Percentiles rank a stretch among this genome's conserved stretches.
Conservation (phyloP, 1,140 invertebrate genomes). For the Trypoxylus dichotomus region DNA sequence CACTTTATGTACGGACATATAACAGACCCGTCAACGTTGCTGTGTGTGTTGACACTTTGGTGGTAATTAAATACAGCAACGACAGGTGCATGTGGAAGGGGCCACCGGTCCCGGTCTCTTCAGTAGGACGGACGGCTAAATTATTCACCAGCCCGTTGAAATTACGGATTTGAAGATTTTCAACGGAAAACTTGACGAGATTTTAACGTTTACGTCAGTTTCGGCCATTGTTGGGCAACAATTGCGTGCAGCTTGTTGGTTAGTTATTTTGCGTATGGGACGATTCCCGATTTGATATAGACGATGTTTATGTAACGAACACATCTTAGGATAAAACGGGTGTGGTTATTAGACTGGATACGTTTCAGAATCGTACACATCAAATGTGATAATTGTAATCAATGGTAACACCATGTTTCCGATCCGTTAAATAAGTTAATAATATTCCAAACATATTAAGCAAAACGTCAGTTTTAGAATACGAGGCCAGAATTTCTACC, state of each 20-base stretch:
- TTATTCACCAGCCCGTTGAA: not conserved
- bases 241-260: not conserved
- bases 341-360: too few relatives aligned
- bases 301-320: not conserved
- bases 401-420: too few relatives aligned
- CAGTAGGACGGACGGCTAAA: not conserved
- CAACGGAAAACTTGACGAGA: not conserved
- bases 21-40: not conserved
- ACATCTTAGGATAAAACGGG: too few relatives aligned
- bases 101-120: not conserved
- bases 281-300: not conserved
- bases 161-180: not conserved
- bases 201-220: not conserved
- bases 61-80: constrained; percentile 7
- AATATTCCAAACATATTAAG: too few relatives aligned
- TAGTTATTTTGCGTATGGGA: not conserved
- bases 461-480: too few relatives aligned
- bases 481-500: too few relatives aligned
- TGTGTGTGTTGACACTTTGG: not conserved
- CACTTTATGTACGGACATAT: not conserved
- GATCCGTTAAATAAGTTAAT: too few relatives aligned
- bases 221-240: too few relatives aligned
- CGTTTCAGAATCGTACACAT: too few relatives aligned
- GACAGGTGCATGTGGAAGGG: not conserved
- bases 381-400: too few relatives aligned